Conservation (phyloP, 2,797 vertebrate species). For the Coccyzus lansbergi region DNA sequence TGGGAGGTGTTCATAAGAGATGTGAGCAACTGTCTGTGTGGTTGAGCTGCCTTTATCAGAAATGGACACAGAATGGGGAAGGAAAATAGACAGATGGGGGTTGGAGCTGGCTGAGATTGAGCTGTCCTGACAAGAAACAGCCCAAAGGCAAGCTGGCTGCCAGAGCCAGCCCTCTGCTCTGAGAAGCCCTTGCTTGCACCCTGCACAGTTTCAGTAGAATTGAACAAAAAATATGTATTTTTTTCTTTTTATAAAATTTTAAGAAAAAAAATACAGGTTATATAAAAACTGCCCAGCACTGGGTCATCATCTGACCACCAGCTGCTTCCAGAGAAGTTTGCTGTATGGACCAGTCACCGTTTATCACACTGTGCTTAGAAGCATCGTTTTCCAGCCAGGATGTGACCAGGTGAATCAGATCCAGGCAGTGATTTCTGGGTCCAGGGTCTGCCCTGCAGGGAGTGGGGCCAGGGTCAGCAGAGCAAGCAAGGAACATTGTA, state of each 20-base stretch:
- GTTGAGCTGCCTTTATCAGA: background rate
- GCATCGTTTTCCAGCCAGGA: background rate
- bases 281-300: background rate
- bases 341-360: background rate
- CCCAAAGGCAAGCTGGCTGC: slow-evolving; percentile 20
- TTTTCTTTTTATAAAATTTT: too few species aligned
- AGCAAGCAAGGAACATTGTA: background rate
- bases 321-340: background rate
- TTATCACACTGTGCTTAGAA: background rate
- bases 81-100: background rate
- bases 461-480: background rate
- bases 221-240: too few species aligned
- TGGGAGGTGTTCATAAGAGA: background rate
- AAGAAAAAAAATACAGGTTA: fast-evolving
- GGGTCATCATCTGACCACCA: background rate
- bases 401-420: fast-evolving
- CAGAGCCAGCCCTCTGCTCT: fast-evolving
- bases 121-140: slow-evolving; percentile 22
- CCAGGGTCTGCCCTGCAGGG: fast-evolving
- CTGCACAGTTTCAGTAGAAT: background rate
- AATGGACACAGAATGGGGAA: background rate
- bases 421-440: background rate
- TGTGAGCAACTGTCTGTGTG: fast-evolving
- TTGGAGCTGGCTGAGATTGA: background rate
- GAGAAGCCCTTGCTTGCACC: background rate